These are phyloP conservation scores for Drosophila burlai DNA, from an alignment of 1,140 invertebrate species.

Conservation along the genomic window DNA sequence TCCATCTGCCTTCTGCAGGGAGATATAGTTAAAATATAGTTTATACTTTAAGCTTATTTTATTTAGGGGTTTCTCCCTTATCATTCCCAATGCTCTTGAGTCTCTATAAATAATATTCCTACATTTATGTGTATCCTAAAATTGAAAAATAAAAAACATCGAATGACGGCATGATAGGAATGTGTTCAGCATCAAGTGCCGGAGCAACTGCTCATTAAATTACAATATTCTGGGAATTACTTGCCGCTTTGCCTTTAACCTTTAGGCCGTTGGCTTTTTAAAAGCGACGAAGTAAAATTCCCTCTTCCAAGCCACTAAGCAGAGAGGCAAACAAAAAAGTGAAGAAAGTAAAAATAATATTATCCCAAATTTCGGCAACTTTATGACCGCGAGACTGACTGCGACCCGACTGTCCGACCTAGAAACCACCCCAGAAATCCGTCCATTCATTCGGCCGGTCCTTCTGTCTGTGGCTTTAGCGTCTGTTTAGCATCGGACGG, in stretches of 20 bases:
- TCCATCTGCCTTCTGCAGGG: background rate
- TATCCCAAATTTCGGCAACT: slow-evolving; percentile 47
- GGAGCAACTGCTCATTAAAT: slow-evolving; percentile 41
- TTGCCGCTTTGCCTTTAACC: slow-evolving; percentile 20
- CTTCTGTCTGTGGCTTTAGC: slow-evolving; percentile 21
- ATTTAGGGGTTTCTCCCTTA: background rate
- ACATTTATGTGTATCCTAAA: background rate
- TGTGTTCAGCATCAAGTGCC: slow-evolving; percentile 9
- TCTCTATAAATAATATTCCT: background rate
- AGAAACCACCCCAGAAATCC: slow-evolving; percentile 27
- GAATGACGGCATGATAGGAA: background rate
- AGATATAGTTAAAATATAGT: background rate
- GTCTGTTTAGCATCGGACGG: slow-evolving; percentile 24
- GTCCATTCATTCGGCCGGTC: background rate
- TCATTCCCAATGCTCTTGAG: background rate
- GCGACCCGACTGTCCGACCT: slow-evolving; percentile 14
- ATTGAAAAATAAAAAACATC: background rate
- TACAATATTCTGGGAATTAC: slow-evolving; percentile 41
- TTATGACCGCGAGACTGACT: slow-evolving; percentile 46
- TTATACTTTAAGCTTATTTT: background rate
- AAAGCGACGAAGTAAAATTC: slow-evolving; percentile 14
- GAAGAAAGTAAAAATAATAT: slow-evolving; percentile 48
- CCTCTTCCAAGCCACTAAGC: slow-evolving; percentile 45
- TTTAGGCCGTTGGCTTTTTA: slow-evolving; percentile 30
- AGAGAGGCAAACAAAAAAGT: slow-evolving; percentile 36